Conservation (phyloP, 2,797 vertebrate species). For the Garrulus glandarius region DNA sequence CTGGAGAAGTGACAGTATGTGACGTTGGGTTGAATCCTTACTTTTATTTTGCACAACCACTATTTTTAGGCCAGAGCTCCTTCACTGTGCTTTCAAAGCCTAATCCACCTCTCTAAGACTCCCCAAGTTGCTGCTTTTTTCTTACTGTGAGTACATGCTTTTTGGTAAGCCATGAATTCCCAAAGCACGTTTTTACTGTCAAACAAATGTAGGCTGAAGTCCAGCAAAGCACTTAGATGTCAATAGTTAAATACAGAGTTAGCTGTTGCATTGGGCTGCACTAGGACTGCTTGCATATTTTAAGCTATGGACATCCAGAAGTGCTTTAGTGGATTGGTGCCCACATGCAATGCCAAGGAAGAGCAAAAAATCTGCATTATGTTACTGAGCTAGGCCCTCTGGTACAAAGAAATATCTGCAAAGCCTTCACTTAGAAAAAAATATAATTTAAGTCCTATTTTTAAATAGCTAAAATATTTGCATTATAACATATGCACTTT, state of each 20-base stretch:
- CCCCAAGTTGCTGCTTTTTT: neutral
- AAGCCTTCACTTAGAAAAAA: neutral
- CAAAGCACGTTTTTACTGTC: neutral
- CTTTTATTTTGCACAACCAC: neutral
- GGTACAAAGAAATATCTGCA: neutral
- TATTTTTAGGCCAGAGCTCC: neutral
- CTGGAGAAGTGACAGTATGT: neutral
- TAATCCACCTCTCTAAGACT: neutral
- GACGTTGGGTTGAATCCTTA: neutral
- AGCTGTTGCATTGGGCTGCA: neutral
- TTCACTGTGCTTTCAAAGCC: neutral
- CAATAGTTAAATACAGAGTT: neutral
- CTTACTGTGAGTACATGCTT: neutral
- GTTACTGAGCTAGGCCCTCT: neutral
- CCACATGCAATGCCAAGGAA: neutral
- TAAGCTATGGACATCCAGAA: neutral
- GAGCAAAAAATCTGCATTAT: neutral
- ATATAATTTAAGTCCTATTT: neutral
- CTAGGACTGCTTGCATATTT: neutral
- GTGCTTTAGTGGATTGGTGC: neutral
- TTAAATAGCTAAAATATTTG: neutral
- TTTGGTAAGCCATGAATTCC: neutral
- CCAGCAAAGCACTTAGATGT: conserved; percentile 5
- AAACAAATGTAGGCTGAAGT: neutral
- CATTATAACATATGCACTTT: neutral